Evolutionary conservation across 2,113 vertebrate species (phyloP), one percentile per base, ranked within the genome.

Genomic region (Orcinus orca): DNA sequence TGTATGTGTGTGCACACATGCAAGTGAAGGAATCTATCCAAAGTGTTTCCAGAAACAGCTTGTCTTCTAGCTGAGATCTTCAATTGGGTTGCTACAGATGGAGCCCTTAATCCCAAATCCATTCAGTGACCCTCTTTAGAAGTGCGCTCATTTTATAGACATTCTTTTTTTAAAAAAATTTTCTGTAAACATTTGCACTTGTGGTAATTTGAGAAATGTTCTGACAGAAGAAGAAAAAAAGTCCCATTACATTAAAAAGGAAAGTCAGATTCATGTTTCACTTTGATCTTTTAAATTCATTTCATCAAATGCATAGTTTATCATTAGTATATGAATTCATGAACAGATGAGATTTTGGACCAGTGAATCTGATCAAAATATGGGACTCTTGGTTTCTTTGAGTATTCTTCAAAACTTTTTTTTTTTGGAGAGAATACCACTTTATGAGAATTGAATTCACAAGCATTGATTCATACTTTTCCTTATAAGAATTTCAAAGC

Each of bases 401-500:
- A 95, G n/a, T 68, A 60, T 93, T 89, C 12, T 58, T 95, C 29
- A 86, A 74, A 96, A 76, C 20, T 84, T 12, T 29, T 87, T 10
- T 53, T 10, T 77, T 77, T 53, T n/a, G 60, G 50, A 71, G 67
- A 90, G 31, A 65, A 85, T 79, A 20, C 0, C 17, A 67, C 6
- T n/a, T 68, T 63, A 62, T 79, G 67, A 96, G 67, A 89, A 74
- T 25, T 73, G 71, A 94, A 95, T 79, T 96, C 25, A 33, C 11
- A 82, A 79, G 18, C 36, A 81, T 87, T 6, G 5, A n/a, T 90
- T 94, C 36, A n/a, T 31, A 36, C 18, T 55, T 96, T 55, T 60
- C 50, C 60, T 94, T 96, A 31, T 15, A 63, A 92, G 53, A 90
- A 90, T 97, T 67, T 96, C 67, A 91, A 68, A 95, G 44, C 8